Conservation (phyloP, 1,140 invertebrate species). For the Gryon sp. region DNA sequence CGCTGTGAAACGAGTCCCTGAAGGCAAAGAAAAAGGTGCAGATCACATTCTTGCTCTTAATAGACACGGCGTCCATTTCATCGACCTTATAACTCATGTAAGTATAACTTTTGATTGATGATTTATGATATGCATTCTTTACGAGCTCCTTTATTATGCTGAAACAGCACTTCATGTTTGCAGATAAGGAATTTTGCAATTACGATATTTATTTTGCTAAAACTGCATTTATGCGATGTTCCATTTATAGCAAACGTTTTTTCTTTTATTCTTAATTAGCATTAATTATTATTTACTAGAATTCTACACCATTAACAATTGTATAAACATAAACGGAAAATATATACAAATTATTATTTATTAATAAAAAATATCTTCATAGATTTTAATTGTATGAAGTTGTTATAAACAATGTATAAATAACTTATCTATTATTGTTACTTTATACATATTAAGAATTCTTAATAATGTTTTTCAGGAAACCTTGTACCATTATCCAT, state of each 20-base stretch:
- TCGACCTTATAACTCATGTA: slow-evolving; percentile 94
- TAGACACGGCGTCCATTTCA: slow-evolving; percentile 94
- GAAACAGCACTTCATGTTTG: slow-evolving; percentile 7
- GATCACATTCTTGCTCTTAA: slow-evolving; percentile 96
- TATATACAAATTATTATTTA: too few species aligned
- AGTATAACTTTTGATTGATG: slow-evolving; percentile 71
- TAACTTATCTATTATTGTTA: background rate
- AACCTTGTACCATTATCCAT: slow-evolving; percentile 93
- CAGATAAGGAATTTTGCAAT: slow-evolving; percentile 26
- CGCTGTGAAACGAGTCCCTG: slow-evolving; percentile 92
- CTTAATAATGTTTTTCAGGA: slow-evolving; percentile 81
- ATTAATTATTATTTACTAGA: too few species aligned
- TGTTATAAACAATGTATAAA: too few species aligned
- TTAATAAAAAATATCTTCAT: too few species aligned
- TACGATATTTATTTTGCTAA: slow-evolving; percentile 4
- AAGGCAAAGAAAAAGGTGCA: slow-evolving; percentile 85
- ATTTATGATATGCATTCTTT: slow-evolving; percentile 55
- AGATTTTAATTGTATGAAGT: too few species aligned
- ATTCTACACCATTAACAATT: too few species aligned
- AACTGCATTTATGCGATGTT: too few species aligned
- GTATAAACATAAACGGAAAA: too few species aligned
- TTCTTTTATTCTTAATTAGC: too few species aligned
- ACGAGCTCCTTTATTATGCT: slow-evolving; percentile 19
- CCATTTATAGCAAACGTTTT: too few species aligned
- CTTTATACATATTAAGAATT: background rate